Evolutionary conservation across 2,888 invertebrate genomes (phyloP).

Genomic region (Agrochola circellaris): DNA sequence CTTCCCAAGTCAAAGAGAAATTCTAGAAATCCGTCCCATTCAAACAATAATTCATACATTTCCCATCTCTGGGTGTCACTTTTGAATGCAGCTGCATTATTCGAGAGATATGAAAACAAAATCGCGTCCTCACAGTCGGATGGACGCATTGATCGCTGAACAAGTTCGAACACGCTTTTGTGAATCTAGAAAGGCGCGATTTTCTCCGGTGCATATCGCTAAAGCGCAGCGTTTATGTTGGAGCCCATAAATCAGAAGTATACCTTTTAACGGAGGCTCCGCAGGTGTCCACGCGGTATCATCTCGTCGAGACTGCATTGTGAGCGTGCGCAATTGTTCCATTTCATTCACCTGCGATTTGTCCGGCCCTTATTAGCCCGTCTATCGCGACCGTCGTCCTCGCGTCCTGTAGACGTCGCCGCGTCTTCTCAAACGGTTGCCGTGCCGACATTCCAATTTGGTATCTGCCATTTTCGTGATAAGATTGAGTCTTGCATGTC

Average conservation of each 20-base stretch:
- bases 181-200: constrained; percentile 80
- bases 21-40: constrained; percentile 73
- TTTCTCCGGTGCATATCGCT: constrained; percentile 81
- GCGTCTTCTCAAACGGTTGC: constrained; percentile 65
- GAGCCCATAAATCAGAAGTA: constrained; percentile 83
- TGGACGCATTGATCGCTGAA: constrained; percentile 76
- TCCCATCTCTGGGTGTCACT: constrained; percentile 53
- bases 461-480: constrained; percentile 60
- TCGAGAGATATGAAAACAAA: constrained; percentile 74
- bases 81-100: constrained; percentile 70
- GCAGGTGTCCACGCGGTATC: constrained; percentile 83
- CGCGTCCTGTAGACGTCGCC: constrained; percentile 72
- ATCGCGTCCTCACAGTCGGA: constrained; percentile 77
- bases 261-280: constrained; percentile 72
- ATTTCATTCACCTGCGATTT: constrained; percentile 82
- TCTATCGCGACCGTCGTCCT: constrained; percentile 72
- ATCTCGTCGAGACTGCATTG: constrained; percentile 76
- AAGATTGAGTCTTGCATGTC: constrained; percentile 68
- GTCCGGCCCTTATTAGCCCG: constrained; percentile 81
- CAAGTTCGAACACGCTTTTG: constrained; percentile 76
- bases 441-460: constrained; percentile 52
- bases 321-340: constrained; percentile 72
- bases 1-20: constrained; percentile 61
- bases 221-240: constrained; percentile 73
- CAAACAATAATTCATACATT: constrained; percentile 69